phyloP scores from a whole-genome alignment of 2,797 vertebrate genomes.

The Lepus townsendii region DNA sequence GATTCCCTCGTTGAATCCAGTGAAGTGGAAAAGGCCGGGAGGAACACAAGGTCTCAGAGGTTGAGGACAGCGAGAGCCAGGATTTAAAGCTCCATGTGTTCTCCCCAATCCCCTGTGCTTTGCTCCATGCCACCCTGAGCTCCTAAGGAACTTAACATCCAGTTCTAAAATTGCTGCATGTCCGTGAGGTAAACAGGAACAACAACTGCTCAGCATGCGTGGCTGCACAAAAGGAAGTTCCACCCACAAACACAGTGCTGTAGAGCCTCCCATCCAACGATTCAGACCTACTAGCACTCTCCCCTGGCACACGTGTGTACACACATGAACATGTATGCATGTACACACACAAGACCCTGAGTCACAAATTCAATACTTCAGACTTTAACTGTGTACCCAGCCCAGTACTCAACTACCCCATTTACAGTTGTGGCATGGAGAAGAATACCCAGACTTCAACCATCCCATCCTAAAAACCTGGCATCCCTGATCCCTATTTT shows the following conservation, averaged over 20 bases:
- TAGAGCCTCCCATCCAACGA: not conserved
- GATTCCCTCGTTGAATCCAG: not conserved
- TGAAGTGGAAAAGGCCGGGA: not conserved
- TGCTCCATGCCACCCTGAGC: not conserved
- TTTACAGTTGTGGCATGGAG: not conserved
- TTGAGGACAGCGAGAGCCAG: not conserved
- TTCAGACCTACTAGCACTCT: not conserved
- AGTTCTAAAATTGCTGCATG: not conserved
- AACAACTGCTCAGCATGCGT: slow-evolving; percentile 8
- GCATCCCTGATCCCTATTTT: slow-evolving; percentile 11
- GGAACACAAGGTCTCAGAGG: not conserved
- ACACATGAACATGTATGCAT: no score
- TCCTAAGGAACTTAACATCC: slow-evolving; percentile 52
- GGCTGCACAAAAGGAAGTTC: slow-evolving; percentile 41
- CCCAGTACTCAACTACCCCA: not conserved
- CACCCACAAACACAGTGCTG: slow-evolving; percentile 22
- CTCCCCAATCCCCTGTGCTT: not conserved
- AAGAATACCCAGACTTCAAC: not conserved
- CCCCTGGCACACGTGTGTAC: not conserved
- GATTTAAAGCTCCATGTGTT: not conserved
- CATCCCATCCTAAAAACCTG: not conserved
- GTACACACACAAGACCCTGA: not conserved
- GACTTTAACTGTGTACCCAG: not conserved
- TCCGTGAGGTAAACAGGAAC: not conserved
- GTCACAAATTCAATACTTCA: slow-evolving; percentile 46